Evolutionary conservation across 1,140 invertebrate genomes (phyloP), one percentile per base, ranked within the genome.

Genomic region (Drosophila bocqueti): DNA sequence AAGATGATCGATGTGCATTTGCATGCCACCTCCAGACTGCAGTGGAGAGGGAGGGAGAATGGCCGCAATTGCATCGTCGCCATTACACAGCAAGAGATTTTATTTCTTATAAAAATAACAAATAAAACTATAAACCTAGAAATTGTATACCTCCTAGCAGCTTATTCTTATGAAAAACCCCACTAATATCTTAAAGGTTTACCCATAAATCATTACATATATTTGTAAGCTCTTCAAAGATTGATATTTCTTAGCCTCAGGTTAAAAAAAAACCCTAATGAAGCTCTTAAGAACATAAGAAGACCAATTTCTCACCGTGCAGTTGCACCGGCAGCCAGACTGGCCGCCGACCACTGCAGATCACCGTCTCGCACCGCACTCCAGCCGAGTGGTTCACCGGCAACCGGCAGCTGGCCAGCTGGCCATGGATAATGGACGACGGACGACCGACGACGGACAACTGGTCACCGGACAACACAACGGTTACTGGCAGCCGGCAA

Each of bases 1-100:
- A 81, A 81, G 69, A 84, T 87, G 84, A 89, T 89, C 85, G 84
- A 89, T 89, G 84, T 89, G 85, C 84, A 89, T 89, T 83, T 89
- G 81, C 85, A 89, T 89, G 71, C 83, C 71, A 73, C 68, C 47
- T 64, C 40, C 54, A 68, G 36, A 57, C 52, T 58, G 73, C 66
- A 64, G 15, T 21, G 45, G 18, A 42, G 47, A 42, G 57, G 58
- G 45, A 26, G 24, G 16, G 66, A 63, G 65, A 83, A 83, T 86
- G 83, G 61, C 83, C 67, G 83, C 79, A 86, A 86, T 83, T 79
- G 67, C 71, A 55, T 64, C 5, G 49, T 4, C 9, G 6, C 2
- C 38, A 68, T 29, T 68, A 46, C 67, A 68, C 67, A 6, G 18
- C 2, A 26, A 54, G 15, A 68, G 10, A 63, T 24, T 15, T 18